A percentile compares a stretch with the other conserved stretches of the same genome.
phyloP scores from a whole-genome alignment of 2,113 vertebrate genomes.

The Trematomus loennbergii region DNA sequence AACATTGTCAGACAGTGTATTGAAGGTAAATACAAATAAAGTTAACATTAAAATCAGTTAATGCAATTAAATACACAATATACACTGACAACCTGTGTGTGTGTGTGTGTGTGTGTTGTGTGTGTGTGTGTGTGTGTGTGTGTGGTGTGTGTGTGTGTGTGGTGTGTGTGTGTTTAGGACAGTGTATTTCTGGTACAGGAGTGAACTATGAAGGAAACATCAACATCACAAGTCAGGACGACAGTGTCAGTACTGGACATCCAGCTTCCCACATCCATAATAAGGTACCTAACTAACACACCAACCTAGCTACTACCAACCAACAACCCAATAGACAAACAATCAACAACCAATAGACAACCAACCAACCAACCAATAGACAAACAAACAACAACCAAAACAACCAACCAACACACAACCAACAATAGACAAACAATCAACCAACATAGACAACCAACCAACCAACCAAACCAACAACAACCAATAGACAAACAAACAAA shows the following conservation, averaged over 20 bases:
- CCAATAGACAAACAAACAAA: no score
- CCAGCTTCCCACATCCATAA: slow-evolving; percentile 90
- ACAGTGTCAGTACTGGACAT: slow-evolving; percentile 90
- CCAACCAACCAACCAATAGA: no score
- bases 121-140: slow-evolving; percentile 5
- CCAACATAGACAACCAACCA: no score
- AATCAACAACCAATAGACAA: no score
- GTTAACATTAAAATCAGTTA: background rate
- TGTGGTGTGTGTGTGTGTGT: no score
- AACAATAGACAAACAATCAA: no score
- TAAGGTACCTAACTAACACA: slow-evolving; percentile 57
- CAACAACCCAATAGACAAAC: no score
- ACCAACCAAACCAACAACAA: no score
- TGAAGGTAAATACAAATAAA: slow-evolving; percentile 58
- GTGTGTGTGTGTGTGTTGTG: slow-evolving; percentile 29
- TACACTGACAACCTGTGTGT: slow-evolving; percentile 8
- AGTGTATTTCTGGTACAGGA: slow-evolving; percentile 83
- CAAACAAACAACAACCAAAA: no score
- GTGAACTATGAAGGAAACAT: slow-evolving; percentile 85
- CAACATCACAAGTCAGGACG: slow-evolving; percentile 88
- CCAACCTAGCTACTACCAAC: no score
- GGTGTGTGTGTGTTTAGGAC: slow-evolving; percentile 81
- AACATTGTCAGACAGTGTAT: slow-evolving; percentile 67
- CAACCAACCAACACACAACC: no score
- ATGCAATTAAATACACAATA: fast-evolving